A percentile compares a stretch with the other conserved stretches of the same genome.
Evolutionary conservation across 2,888 invertebrate genomes (phyloP).

Genomic region (Tenthredo scrophulariae): DNA sequence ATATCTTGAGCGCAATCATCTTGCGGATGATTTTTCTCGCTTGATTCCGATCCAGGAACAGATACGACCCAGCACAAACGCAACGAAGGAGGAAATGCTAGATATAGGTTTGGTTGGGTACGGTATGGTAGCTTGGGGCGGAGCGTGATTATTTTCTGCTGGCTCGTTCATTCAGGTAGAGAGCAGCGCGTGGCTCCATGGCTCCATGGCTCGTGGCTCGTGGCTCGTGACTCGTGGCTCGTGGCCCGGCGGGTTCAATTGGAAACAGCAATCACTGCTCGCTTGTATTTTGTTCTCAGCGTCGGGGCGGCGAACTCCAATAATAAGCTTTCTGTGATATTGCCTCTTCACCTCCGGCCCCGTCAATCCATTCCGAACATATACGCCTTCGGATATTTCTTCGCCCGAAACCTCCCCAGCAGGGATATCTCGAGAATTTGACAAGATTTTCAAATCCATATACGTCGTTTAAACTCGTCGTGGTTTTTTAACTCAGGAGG

Average conservation of each 20-base stretch:
- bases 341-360: constrained; percentile 74
- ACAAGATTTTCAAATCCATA: not conserved
- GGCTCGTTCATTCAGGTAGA: constrained; percentile 77
- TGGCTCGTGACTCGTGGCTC: constrained; percentile 68
- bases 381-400: not conserved
- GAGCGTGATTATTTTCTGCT: constrained; percentile 78
- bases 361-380: constrained; percentile 30
- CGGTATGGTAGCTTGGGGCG: constrained; percentile 73
- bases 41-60: constrained; percentile 5
- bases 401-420: not conserved
- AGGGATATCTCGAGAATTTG: not conserved
- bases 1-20: not conserved
- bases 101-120: constrained; percentile 62
- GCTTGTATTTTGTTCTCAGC: constrained; percentile 77
- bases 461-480: not conserved
- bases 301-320: constrained; percentile 76
- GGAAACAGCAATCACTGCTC: constrained; percentile 78
- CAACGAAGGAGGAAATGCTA: constrained; percentile 63
- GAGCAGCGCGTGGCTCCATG: constrained; percentile 73
- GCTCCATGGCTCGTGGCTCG: constrained; percentile 68
- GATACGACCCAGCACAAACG: constrained; percentile 60
- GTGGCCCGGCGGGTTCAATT: constrained; percentile 74
- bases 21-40: not conserved
- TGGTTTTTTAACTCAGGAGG: not conserved
- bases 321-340: constrained; percentile 79